These are phyloP conservation scores for Porphyrio hochstetteri DNA, from an alignment of 2,113 vertebrate species.

Conservation along the genomic window DNA sequence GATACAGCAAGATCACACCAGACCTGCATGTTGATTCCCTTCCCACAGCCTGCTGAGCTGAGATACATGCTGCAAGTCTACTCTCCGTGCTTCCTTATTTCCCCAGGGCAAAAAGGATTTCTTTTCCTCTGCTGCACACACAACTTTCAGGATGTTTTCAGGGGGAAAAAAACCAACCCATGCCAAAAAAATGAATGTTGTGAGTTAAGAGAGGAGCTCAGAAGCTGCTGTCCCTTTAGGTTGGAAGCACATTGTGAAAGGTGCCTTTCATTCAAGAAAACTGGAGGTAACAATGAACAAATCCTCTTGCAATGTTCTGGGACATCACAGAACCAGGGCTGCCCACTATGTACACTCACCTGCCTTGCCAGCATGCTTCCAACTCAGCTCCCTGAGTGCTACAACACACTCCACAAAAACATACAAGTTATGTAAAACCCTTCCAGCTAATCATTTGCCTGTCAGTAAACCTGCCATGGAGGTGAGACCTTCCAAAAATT, in stretches of 20 bases:
- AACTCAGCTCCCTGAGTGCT: neutral
- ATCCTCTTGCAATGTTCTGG: neutral
- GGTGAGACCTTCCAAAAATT: neutral
- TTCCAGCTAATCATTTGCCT: neutral
- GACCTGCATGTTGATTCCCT: neutral
- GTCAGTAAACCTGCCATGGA: fast-evolving
- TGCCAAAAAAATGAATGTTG: neutral
- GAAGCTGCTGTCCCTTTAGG: neutral
- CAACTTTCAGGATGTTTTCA: neutral
- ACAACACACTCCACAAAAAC: neutral
- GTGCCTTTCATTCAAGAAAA: neutral
- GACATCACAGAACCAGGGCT: neutral
- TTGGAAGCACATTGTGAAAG: neutral
- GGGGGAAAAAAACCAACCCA: neutral
- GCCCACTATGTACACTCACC: neutral
- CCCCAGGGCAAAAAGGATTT: neutral
- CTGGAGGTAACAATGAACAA: neutral
- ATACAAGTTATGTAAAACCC: neutral
- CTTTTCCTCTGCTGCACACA: neutral
- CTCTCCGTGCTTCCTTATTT: neutral
- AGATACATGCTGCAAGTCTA: neutral
- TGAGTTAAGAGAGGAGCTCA: neutral
- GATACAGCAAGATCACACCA: neutral
- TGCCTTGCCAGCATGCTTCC: neutral
- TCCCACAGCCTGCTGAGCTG: neutral